Evolutionary conservation across 2,888 invertebrate species (phyloP).

Genomic region (Drosophila mettleri): DNA sequence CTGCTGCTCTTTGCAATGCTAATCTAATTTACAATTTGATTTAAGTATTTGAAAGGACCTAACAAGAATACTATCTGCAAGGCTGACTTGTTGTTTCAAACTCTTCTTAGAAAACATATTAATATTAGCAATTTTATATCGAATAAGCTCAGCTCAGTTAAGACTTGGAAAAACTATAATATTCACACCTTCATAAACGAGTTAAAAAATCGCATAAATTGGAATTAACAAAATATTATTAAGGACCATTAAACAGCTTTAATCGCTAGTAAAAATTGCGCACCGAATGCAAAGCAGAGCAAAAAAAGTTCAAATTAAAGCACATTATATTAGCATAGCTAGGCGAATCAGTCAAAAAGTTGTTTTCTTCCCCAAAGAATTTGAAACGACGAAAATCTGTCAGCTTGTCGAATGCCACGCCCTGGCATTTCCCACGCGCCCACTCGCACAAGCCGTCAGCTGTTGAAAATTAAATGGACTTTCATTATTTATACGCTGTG

Average conservation of each 20-base stretch:
- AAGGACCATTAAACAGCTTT: neutral
- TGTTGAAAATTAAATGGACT: conserved; percentile 76
- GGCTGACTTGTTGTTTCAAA: no score
- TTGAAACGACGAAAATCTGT: conserved; percentile 3
- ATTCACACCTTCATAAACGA: neutral
- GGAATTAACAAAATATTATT: neutral
- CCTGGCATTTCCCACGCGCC: neutral
- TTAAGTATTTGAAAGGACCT: no score
- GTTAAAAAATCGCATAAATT: neutral
- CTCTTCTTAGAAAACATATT: no score
- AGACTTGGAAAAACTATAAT: no score
- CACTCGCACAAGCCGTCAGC: conserved; percentile 40
- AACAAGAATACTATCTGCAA: no score
- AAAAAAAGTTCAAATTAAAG: conserved; percentile 15
- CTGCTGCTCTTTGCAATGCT: no score
- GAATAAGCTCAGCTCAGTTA: no score
- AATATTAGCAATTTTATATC: no score
- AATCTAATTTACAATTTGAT: no score
- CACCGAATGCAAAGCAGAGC: neutral
- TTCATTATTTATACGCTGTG: conserved; percentile 77
- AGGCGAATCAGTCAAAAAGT: conserved; percentile 2
- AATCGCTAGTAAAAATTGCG: neutral
- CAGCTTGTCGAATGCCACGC: neutral
- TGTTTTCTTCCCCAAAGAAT: neutral
- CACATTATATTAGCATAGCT: conserved; percentile 19